Evolutionary conservation across 2,888 invertebrate species (phyloP).

Genomic region (Netelia melanura): DNA sequence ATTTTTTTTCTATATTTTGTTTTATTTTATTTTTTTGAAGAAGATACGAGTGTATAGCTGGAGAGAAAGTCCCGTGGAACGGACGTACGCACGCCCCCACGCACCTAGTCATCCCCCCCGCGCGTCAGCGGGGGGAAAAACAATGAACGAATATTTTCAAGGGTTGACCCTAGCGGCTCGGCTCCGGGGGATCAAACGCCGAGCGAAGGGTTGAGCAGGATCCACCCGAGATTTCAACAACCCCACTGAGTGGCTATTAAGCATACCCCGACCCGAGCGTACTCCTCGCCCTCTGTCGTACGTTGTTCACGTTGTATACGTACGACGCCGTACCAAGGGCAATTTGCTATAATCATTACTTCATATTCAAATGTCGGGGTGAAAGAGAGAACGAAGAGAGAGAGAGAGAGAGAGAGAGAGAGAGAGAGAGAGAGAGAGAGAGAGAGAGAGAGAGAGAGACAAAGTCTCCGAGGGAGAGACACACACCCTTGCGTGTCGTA

Average conservation of each 20-base stretch:
- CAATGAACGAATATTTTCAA: conserved; percentile 64
- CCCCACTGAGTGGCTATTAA: conserved; percentile 83
- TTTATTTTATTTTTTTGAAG: too few species aligned
- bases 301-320: conserved; percentile 25
- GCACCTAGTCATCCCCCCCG: conserved; percentile 38
- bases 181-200: conserved; percentile 82
- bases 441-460: too few species aligned
- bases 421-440: too few species aligned
- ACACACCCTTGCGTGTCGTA: neutral
- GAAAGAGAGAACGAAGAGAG: conserved; percentile 66
- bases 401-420: neutral
- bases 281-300: conserved; percentile 42
- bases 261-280: conserved; percentile 74
- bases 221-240: conserved; percentile 77
- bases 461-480: conserved; percentile 5
- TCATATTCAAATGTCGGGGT: conserved; percentile 79
- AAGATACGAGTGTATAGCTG: conserved; percentile 17
- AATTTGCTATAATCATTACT: conserved; percentile 83
- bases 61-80: conserved; percentile 45
- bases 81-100: conserved; percentile 62
- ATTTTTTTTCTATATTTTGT: too few species aligned
- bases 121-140: conserved; percentile 56
- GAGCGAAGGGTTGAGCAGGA: conserved; percentile 79
- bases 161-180: conserved; percentile 66
- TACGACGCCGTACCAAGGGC: conserved; percentile 77